Percentiles rank a stretch among this genome's conserved stretches.
phyloP scores from a whole-genome alignment of 1,140 invertebrate species.

The Neodiprion fabricii region DNA sequence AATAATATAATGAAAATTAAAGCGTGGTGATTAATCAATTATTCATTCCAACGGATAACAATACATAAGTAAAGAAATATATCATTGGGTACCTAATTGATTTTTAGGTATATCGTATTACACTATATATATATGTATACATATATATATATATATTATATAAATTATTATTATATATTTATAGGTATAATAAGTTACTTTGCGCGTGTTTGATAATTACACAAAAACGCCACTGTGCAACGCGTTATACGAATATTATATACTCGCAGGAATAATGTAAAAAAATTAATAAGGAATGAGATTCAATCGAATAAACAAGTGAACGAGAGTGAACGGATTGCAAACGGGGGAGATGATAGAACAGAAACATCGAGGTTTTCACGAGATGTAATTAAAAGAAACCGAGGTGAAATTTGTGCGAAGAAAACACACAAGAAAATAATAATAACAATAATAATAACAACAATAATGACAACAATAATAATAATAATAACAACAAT shows the following conservation, averaged over 20 bases:
- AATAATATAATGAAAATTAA: too few relatives aligned
- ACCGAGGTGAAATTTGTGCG: slow-evolving; percentile 36
- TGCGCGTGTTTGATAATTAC: too few relatives aligned
- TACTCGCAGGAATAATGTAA: background rate
- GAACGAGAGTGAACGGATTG: background rate
- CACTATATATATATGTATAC: too few relatives aligned
- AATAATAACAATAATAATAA: background rate
- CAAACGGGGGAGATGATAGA: slow-evolving; percentile 12
- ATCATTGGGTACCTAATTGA: too few relatives aligned
- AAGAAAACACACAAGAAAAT: slow-evolving; percentile 18
- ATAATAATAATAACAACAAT: background rate
- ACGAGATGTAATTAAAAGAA: slow-evolving; percentile 37
- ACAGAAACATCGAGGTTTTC: slow-evolving; percentile 32
- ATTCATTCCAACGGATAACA: too few relatives aligned
- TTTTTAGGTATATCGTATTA: too few relatives aligned
- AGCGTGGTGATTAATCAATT: too few relatives aligned
- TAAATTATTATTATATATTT: too few relatives aligned
- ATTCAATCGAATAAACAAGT: background rate
- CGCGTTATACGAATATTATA: background rate
- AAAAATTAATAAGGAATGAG: background rate
- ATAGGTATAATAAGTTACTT: too few relatives aligned
- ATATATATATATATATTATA: too few relatives aligned
- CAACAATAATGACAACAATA: too few relatives aligned
- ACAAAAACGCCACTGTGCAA: background rate
- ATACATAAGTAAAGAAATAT: too few relatives aligned